Base-by-base conservation (phyloP, 30 jellyfish, hydroid and myxozoan species). In the Cassiopea xamachana region DNA sequence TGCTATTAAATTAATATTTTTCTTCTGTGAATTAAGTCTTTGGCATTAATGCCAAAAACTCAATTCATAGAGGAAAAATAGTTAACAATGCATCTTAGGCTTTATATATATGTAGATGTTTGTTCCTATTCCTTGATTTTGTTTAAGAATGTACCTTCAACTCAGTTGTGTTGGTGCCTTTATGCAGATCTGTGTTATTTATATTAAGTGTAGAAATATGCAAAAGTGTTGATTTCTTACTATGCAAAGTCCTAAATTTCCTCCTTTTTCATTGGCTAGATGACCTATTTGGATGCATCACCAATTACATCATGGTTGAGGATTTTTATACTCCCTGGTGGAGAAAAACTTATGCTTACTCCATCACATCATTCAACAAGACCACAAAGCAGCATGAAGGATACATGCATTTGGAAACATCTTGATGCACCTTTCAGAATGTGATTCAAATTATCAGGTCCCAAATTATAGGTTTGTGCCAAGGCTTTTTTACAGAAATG, bases 261-360 rank as follows among this genome's bases (percentile, higher is more conserved):
- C 39, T 27, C 39, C 39, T 27, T 27, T 1, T 71, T 71, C 39
- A 3, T 43, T 2, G 1, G 4, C 7, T 39, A 71, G 80, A 27
- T 71, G 51, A 27, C 10, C 55, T 14, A 16, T 6, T 1, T 71
- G 51, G 4, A 19, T 1, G 58, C 80, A 71, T 3, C 80, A 71
- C 80, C 80, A 8, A n/a, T 77, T 17, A 45, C 78, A 44, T 87
- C 94, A 12, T 87, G 89, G 94, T 69, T 76, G 47, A 64, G 94
- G 45, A 87, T 87, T n/a, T 87, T 87, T 82, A 87, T 44, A 59
- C 80, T 87, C 61, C 89, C 94, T 19, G 89, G 94, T 9, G 89
- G 82, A 7, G 94, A 87, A 48, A 87, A 87, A 49, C 73, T 87
- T 3, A 46, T 87, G 60, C 72, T 69, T 48, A 87, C 72, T 17